Evolutionary conservation across 2,888 invertebrate species (phyloP).

Genomic region (Lasioglossum morio): DNA sequence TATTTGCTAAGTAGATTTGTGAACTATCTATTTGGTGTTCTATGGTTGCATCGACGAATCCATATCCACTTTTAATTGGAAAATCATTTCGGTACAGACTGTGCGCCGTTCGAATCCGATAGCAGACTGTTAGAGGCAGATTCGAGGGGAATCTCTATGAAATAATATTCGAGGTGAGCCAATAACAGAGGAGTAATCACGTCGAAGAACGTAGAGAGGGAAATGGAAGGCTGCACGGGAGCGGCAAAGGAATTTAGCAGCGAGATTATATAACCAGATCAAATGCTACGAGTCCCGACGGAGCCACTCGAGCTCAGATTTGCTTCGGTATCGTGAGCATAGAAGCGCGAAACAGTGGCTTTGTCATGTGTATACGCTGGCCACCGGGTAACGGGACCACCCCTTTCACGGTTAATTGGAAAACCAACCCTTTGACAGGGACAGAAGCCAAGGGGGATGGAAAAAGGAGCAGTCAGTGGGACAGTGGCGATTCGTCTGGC

Average conservation of each 20-base stretch:
- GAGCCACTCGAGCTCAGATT: constrained; percentile 27
- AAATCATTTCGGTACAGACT: background rate
- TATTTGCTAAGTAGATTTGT: too few species aligned
- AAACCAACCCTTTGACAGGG: constrained; percentile 24
- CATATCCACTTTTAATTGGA: background rate
- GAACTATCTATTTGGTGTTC: too few species aligned
- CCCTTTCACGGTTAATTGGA: constrained; percentile 51
- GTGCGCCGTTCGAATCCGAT: background rate
- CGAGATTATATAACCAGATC: constrained; percentile 36
- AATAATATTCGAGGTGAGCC: background rate
- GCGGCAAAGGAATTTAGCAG: constrained; percentile 9
- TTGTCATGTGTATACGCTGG: constrained; percentile 20
- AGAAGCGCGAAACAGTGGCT: constrained; percentile 38
- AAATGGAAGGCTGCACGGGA: background rate
- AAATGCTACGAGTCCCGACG: constrained; percentile 37
- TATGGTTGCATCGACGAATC: background rate
- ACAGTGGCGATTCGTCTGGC: background rate
- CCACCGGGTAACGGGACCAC: constrained; percentile 1
- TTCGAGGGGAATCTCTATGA: background rate
- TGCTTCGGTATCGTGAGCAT: constrained; percentile 31
- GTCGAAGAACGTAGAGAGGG: background rate
- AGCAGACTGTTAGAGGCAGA: background rate
- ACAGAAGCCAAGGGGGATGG: background rate
- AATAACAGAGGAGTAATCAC: constrained; percentile 18
- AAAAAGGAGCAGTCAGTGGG: constrained; percentile 8